A percentile compares a stretch with the other conserved stretches of the same genome.
Conservation (phyloP, 2,888 invertebrate species). For the Drosophila pseudotakahashii region DNA sequence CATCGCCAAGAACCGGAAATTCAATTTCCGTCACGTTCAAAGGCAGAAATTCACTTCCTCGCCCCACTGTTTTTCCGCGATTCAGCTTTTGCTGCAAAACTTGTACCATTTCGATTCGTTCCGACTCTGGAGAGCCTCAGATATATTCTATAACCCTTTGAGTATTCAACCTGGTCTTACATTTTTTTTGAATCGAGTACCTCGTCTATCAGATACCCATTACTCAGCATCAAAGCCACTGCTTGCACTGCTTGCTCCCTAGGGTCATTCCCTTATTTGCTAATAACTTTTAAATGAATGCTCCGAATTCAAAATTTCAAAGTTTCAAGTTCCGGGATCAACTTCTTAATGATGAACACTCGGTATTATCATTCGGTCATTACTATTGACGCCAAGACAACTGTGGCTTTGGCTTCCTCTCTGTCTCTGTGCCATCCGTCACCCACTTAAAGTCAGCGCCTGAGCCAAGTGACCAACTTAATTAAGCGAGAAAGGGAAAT, state of each 20-base stretch:
- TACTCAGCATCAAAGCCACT: too few species aligned
- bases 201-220: too few species aligned
- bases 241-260: too few species aligned
- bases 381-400: constrained; percentile 53
- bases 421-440: constrained; percentile 45
- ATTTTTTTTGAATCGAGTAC: too few species aligned
- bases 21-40: constrained; percentile 76
- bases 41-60: constrained; percentile 50
- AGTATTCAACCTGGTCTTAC: too few species aligned
- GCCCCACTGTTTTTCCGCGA: background rate
- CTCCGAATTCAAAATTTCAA: background rate
- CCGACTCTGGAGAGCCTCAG: background rate
- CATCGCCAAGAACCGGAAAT: constrained; percentile 65
- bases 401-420: constrained; percentile 10
- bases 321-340: constrained; percentile 4
- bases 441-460: constrained; percentile 75
- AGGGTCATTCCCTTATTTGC: too few species aligned
- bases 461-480: constrained; percentile 77
- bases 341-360: constrained; percentile 54
- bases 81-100: constrained; percentile 1
- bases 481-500: constrained; percentile 78
- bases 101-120: background rate
- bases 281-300: too few species aligned
- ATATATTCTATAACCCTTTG: background rate
- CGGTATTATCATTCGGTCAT: constrained; percentile 53